phyloP scores from a whole-genome alignment of 53 echinoderm and acorn worm species.

The Echinarachnius parma region DNA sequence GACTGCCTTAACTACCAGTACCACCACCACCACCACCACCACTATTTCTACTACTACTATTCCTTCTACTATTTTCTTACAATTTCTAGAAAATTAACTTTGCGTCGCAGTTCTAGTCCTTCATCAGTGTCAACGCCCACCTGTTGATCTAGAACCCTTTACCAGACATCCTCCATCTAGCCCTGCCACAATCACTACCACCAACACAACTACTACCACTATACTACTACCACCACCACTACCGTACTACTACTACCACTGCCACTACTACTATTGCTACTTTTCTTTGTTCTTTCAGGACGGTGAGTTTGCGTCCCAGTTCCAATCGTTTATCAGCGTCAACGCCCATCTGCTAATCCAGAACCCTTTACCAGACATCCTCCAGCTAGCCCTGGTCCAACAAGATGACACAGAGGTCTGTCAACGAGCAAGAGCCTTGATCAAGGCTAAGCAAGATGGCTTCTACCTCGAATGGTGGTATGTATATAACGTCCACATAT shows the following conservation, averaged over 20 bases:
- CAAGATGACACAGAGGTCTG: conserved; percentile 51
- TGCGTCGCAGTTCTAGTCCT: no score
- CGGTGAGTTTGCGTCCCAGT: conserved; percentile 49
- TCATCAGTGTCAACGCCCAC: no score
- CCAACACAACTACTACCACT: no score
- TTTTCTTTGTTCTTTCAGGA: conserved; percentile 28
- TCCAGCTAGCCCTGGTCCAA: conserved; percentile 72
- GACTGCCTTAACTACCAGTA: no score
- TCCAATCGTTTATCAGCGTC: conserved; percentile 77
- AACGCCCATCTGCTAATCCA: conserved; percentile 76
- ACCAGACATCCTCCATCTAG: no score
- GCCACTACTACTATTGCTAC: neutral
- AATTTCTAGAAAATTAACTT: no score
- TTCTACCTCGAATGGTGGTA: conserved; percentile 78
- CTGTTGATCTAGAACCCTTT: no score
- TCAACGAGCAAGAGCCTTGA: conserved; percentile 55
- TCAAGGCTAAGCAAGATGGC: conserved; percentile 32
- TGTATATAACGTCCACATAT: conserved; percentile 22
- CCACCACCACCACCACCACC: no score
- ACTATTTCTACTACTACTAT: no score
- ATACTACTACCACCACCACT: no score
- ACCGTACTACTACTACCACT: neutral
- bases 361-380: conserved; percentile 60
- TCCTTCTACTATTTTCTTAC: no score
- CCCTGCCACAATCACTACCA: no score